phyloP scores from a whole-genome alignment of 2,888 invertebrate species.

The Microctonus hyperodae region DNA sequence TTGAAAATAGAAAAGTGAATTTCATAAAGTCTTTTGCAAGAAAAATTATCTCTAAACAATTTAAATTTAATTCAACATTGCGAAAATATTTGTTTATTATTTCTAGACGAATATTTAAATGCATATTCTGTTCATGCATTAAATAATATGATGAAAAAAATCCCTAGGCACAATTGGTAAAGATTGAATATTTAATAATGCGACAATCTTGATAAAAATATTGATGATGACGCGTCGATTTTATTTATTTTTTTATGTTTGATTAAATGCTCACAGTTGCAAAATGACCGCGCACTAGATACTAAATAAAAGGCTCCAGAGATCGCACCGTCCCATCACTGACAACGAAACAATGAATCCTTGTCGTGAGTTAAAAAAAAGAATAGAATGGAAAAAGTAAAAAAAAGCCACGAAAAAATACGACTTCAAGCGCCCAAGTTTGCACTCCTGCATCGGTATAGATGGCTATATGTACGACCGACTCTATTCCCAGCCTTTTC shows the following conservation, averaged over 20 bases:
- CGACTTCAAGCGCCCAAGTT: slow-evolving; percentile 7
- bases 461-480: background rate
- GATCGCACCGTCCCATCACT: slow-evolving; percentile 24
- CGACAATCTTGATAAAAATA: too few relatives aligned
- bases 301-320: slow-evolving; percentile 39
- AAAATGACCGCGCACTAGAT: background rate
- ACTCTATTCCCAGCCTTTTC: slow-evolving; percentile 15
- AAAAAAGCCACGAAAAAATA: slow-evolving; percentile 23
- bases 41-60: too few relatives aligned
- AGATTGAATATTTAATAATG: too few relatives aligned
- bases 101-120: too few relatives aligned
- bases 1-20: too few relatives aligned
- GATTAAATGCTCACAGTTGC: slow-evolving; percentile 8
- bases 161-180: too few relatives aligned
- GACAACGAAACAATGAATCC: slow-evolving; percentile 39
- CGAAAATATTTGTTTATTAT: too few relatives aligned
- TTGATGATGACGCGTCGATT: too few relatives aligned
- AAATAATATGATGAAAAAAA: too few relatives aligned
- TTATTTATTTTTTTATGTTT: slow-evolving; percentile 37
- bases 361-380: slow-evolving; percentile 33
- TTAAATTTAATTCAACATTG: too few relatives aligned
- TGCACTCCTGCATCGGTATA: background rate
- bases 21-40: too few relatives aligned
- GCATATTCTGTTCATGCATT: too few relatives aligned
- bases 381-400: slow-evolving; percentile 28